Evolutionary conservation across 1,140 invertebrate genomes (phyloP).

Genomic region (Neodiprion fabricii): DNA sequence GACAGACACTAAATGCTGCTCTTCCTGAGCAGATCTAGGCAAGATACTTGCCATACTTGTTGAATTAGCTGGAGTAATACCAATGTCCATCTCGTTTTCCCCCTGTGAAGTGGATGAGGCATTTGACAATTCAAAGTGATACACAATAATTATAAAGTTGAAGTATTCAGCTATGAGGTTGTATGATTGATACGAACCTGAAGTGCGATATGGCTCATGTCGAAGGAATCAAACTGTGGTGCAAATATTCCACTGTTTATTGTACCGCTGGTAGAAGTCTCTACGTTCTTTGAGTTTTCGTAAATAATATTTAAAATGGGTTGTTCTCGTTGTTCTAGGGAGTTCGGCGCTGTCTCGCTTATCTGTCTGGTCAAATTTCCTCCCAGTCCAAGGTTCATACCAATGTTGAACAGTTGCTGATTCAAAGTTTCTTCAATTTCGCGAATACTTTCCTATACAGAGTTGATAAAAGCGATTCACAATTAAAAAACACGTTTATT

Average conservation of each 20-base stretch:
- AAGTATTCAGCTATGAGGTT: not conserved
- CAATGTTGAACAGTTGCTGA: conserved; percentile 54
- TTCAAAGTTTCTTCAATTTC: conserved; percentile 58
- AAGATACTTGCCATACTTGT: conserved; percentile 51
- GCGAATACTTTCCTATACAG: conserved; percentile 51
- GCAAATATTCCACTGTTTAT: conserved; percentile 38
- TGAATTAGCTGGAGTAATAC: conserved; percentile 41
- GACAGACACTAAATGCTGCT: conserved; percentile 32
- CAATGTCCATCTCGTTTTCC: conserved; percentile 44
- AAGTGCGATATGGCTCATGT: conserved; percentile 48
- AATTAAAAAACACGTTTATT: conserved; percentile 18
- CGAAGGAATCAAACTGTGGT: conserved; percentile 47
- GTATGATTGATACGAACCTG: conserved; percentile 34
- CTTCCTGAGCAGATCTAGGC: conserved; percentile 42
- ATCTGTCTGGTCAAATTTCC: conserved; percentile 34
- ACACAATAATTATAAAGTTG: conserved; percentile 6
- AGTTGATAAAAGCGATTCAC: not conserved
- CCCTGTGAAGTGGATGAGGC: conserved; percentile 28
- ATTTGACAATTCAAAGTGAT: conserved; percentile 3
- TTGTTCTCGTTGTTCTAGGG: conserved; percentile 31
- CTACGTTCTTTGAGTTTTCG: conserved; percentile 40
- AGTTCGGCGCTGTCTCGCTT: conserved; percentile 24
- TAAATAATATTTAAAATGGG: conserved; percentile 51
- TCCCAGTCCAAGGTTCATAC: conserved; percentile 41
- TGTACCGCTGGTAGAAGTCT: conserved; percentile 27